Conservation (phyloP, 2,797 vertebrate genomes). For the Micromesistius poutassou region DNA sequence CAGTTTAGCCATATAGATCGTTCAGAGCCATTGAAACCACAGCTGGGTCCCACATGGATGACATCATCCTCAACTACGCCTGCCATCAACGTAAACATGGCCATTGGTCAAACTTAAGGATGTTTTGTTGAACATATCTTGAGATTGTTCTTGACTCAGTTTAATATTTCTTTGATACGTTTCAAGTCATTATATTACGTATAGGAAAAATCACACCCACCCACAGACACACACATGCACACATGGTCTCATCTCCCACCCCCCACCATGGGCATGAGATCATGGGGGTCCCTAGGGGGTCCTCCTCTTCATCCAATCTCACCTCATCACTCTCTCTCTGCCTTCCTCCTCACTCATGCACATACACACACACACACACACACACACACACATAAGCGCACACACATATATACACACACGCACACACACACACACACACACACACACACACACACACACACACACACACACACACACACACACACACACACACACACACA, state of each 20-base stretch:
- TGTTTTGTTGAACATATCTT: neutral
- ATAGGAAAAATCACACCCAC: no score
- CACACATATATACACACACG: neutral
- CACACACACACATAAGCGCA: neutral
- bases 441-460: constrained; percentile 15
- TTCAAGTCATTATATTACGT: no score
- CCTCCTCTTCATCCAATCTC: neutral
- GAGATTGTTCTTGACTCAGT: neutral
- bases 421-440: neutral
- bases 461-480: constrained; percentile 11
- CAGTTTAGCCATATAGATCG: neutral
- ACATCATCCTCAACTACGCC: neutral
- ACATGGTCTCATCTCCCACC: neutral
- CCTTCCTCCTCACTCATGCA: neutral
- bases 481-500: neutral
- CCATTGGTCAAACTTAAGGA: neutral
- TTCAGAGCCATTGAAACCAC: neutral
- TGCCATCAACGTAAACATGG: neutral
- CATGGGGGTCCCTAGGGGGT: neutral
- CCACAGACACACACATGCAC: neutral
- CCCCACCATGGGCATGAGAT: neutral
- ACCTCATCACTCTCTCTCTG: neutral
- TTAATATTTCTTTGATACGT: neutral
- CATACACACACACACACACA: neutral
- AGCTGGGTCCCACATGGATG: constrained; percentile 16